Evolutionary conservation across 2,113 vertebrate genomes (phyloP).

Genomic region (Tonatia bakeri): DNA sequence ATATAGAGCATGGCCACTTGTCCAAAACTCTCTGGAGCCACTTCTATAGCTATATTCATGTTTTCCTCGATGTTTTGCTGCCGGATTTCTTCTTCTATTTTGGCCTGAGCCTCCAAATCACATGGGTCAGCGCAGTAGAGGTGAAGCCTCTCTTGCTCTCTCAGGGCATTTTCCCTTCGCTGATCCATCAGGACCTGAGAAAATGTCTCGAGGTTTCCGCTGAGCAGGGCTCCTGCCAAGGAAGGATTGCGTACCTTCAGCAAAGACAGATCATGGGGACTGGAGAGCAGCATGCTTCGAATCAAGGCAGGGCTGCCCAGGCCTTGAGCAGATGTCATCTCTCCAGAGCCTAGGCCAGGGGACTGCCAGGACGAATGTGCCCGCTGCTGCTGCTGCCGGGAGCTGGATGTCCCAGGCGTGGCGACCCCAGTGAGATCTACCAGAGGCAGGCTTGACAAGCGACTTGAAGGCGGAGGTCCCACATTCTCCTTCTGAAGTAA

Average conservation of each 20-base stretch:
- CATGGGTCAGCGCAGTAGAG: slow-evolving; percentile 93
- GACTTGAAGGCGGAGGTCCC: slow-evolving; percentile 77
- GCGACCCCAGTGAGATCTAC: slow-evolving; percentile 89
- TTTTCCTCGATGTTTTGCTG: slow-evolving; percentile 98
- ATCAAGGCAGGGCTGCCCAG: slow-evolving; percentile 88
- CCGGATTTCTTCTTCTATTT: slow-evolving; percentile 97
- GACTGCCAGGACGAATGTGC: not conserved
- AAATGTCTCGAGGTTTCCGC: slow-evolving; percentile 93
- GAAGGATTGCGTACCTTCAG: slow-evolving; percentile 93
- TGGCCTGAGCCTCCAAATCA: slow-evolving; percentile 95
- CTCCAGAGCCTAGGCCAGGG: slow-evolving; percentile 29
- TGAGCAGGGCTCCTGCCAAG: slow-evolving; percentile 93
- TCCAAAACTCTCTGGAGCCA: slow-evolving; percentile 96
- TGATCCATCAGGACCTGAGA: slow-evolving; percentile 93
- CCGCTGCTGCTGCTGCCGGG: slow-evolving; percentile 55
- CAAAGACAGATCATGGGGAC: slow-evolving; percentile 93
- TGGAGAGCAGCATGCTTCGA: slow-evolving; percentile 93
- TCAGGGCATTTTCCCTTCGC: slow-evolving; percentile 88
- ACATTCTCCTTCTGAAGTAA: slow-evolving; percentile 84
- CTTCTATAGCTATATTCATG: slow-evolving; percentile 98
- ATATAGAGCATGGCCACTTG: slow-evolving; percentile 99
- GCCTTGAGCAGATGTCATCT: slow-evolving; percentile 76
- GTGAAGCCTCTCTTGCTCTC: slow-evolving; percentile 92
- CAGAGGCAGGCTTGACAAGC: slow-evolving; percentile 80
- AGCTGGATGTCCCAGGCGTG: slow-evolving; percentile 85